Evolutionary conservation across 1,140 invertebrate genomes (phyloP), one percentile per base, ranked within the genome.

Genomic region (Papilio polyxenes): DNA sequence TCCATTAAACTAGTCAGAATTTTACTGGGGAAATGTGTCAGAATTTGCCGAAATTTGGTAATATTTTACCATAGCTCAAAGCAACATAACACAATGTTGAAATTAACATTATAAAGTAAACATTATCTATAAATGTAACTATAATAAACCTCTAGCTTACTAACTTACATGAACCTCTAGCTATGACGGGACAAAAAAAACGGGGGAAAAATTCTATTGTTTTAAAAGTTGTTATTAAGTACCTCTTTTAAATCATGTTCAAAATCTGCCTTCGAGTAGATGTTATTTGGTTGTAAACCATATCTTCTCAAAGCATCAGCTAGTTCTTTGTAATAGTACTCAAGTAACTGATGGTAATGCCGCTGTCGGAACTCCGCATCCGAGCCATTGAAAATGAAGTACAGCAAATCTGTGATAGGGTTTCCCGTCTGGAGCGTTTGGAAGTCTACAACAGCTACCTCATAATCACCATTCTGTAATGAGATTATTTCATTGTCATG

Each of bases 341-440:
- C 83, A 15, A 95, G 53, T 7, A 95, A 80, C 6, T 91, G 77
- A 23, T 95, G 87, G 79, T 86, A 95, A 78, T 94, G 78, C 37
- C 89, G 65, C 37, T 82, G 74, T 2, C 95, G 84, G 5, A 93
- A 85, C 13, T 91, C 85, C 15, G 87, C 81, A 17, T 91, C 87
- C 2, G 94, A 92, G 23, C 94, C 94, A 13, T 90, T 90, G 82
- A 93, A 95, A 2, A 96, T 81, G 76, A 95, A 92, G 79, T 95
- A 95, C 7, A 88, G 49, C 7, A 96, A 82, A 83, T 96, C 95
- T 13, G 91, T 83, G 10, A 89, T 85, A 8, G 94, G 89, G 40
- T 94, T 94, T 17, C 90, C 83, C 49, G 89, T 90, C 51, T 94
- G 91, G 75, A 84, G 82, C n/a, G 94, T 83, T 89, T 95, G 95